phyloP scores from a whole-genome alignment of 2,888 invertebrate species.

The Stratiomys singularior region DNA sequence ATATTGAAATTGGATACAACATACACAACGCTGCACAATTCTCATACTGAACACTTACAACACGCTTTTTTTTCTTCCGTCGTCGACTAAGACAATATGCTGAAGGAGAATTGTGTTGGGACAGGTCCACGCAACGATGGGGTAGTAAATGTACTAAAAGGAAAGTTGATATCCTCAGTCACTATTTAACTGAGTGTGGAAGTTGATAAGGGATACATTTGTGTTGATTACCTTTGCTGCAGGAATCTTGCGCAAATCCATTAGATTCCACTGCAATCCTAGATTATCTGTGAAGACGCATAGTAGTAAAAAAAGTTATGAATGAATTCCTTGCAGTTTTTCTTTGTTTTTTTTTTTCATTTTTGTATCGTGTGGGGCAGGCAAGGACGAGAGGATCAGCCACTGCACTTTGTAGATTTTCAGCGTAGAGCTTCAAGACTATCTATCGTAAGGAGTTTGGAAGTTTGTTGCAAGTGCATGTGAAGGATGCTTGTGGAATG shows the following conservation, averaged over 20 bases:
- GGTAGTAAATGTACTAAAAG: slow-evolving; percentile 31
- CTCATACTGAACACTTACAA: neutral
- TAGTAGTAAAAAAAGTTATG: slow-evolving; percentile 27
- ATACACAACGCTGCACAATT: neutral
- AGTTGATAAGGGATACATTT: neutral
- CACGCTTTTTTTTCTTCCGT: neutral
- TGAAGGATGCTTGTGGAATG: too few species aligned
- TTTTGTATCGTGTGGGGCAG: too few species aligned
- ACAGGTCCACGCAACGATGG: slow-evolving; percentile 20
- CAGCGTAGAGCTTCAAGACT: neutral
- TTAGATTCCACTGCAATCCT: neutral
- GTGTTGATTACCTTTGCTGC: neutral
- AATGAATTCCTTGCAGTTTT: slow-evolving; percentile 23
- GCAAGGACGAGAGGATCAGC: too few species aligned
- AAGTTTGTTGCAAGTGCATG: neutral
- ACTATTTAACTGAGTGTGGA: neutral
- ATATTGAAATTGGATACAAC: too few species aligned
- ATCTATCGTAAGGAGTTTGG: neutral
- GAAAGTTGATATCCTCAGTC: neutral
- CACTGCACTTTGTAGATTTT: neutral
- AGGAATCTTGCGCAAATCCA: neutral
- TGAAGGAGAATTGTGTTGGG: slow-evolving; percentile 11
- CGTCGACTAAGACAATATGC: neutral
- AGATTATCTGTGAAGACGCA: neutral
- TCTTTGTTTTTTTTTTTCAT: too few species aligned